Evolutionary conservation across 2,797 vertebrate species (phyloP).

Genomic region (Syncerus caffer): DNA sequence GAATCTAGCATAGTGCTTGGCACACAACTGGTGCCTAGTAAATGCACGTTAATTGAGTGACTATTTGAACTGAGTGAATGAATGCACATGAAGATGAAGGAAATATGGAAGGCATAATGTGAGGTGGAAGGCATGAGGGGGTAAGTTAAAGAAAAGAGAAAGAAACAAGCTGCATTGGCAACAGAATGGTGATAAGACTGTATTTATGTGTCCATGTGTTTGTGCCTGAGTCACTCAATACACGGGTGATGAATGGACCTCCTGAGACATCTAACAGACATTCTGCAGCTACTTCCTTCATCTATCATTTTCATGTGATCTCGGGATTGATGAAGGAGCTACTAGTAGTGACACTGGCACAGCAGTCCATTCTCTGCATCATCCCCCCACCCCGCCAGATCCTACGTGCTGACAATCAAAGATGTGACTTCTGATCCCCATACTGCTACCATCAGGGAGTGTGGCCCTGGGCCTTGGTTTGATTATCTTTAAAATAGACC

Average conservation of each 20-base stretch:
- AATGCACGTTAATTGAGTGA: not conserved
- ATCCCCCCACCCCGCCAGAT: no score
- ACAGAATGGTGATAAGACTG: no score
- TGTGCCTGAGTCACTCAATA: not conserved
- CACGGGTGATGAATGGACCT: accelerated
- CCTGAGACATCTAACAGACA: not conserved
- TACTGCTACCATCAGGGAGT: not conserved
- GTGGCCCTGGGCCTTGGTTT: not conserved
- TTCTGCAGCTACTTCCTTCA: not conserved
- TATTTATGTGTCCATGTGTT: not conserved
- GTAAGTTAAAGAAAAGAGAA: not conserved
- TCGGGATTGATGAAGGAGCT: not conserved
- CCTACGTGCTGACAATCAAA: not conserved
- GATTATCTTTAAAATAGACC: not conserved
- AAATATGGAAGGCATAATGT: not conserved
- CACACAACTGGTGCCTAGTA: not conserved
- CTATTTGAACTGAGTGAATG: not conserved
- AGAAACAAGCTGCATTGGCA: not conserved
- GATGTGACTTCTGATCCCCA: no score
- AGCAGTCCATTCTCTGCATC: not conserved
- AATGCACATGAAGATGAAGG: no score
- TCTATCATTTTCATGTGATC: not conserved
- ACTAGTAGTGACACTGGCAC: not conserved
- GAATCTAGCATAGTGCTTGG: not conserved
- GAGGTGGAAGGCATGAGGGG: not conserved